phyloP scores from a whole-genome alignment of 2,888 invertebrate genomes.

The Troides oblongomaculatus region DNA sequence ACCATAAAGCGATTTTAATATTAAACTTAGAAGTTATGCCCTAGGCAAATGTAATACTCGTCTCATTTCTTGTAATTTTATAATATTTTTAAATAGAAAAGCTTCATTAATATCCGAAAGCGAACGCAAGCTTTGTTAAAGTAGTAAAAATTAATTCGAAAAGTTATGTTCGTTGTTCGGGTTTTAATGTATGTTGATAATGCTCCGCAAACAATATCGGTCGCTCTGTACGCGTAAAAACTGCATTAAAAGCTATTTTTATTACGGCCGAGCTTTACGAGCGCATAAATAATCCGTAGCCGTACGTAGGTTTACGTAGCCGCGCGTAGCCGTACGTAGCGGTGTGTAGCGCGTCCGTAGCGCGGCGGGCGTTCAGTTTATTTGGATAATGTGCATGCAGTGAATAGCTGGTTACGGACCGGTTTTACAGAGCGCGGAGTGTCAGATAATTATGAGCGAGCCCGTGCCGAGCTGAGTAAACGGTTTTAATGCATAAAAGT shows the following conservation, averaged over 20 bases:
- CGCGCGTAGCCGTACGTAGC: neutral
- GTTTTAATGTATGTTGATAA: constrained; percentile 7
- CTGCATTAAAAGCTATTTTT: constrained; percentile 31
- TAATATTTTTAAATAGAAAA: too few relatives aligned
- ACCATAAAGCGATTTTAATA: too few relatives aligned
- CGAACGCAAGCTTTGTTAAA: too few relatives aligned
- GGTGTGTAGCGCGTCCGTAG: too few relatives aligned
- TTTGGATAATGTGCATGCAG: constrained; percentile 29
- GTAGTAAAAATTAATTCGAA: neutral
- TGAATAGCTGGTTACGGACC: constrained; percentile 22
- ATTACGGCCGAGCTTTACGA: constrained; percentile 30
- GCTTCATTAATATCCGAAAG: too few relatives aligned
- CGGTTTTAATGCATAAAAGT: too few relatives aligned
- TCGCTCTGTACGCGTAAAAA: constrained; percentile 25
- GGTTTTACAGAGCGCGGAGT: constrained; percentile 23
- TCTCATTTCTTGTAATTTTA: too few relatives aligned
- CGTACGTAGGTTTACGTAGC: neutral
- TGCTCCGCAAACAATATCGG: constrained; percentile 10
- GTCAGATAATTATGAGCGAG: too few relatives aligned
- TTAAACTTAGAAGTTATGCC: too few relatives aligned
- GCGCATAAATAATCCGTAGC: constrained; percentile 30
- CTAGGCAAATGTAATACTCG: too few relatives aligned
- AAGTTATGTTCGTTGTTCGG: neutral
- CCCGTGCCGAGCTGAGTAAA: too few relatives aligned
- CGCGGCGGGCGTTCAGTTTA: constrained; percentile 21